Conservation (phyloP, 2,797 vertebrate genomes). For the Mallotus villosus region DNA sequence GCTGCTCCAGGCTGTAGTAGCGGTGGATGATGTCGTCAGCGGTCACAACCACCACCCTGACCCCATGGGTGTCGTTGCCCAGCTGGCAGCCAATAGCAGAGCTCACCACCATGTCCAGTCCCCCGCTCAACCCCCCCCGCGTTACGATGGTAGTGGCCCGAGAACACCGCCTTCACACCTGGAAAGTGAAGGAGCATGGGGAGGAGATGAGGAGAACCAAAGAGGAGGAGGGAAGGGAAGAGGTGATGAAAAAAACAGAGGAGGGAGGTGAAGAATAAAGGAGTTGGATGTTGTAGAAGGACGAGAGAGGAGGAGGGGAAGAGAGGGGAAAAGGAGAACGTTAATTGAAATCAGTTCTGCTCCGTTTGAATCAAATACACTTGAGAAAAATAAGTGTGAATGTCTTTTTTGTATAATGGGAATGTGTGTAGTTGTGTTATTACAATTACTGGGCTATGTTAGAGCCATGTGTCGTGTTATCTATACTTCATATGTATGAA, state of each 20-base stretch:
- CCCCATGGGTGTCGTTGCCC: conserved; percentile 85
- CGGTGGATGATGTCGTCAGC: conserved; percentile 80
- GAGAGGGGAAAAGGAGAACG: neutral
- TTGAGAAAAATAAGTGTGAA: neutral
- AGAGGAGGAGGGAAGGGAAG: neutral
- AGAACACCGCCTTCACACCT: conserved; percentile 93
- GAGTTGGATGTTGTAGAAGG: neutral
- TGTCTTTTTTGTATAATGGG: neutral
- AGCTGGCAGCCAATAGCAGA: conserved; percentile 96
- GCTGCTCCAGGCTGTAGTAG: conserved; percentile 85
- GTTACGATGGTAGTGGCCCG: conserved; percentile 93
- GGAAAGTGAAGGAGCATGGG: neutral
- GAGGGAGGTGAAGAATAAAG: neutral
- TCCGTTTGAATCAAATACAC: neutral
- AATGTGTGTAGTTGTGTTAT: too few relatives aligned
- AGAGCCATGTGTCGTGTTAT: neutral
- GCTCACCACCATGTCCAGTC: conserved; percentile 92
- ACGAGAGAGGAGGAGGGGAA: neutral
- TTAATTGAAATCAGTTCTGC: neutral
- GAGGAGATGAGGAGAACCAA: too few relatives aligned
- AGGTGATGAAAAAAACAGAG: too few relatives aligned
- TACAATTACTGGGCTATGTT: too few relatives aligned
- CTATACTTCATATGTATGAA: neutral
- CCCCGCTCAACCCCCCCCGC: conserved; percentile 83
- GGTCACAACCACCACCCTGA: conserved; percentile 88